Evolutionary conservation across 2,113 vertebrate species (phyloP), one percentile per base, ranked within the genome.

Genomic region (Tapirus terrestris): DNA sequence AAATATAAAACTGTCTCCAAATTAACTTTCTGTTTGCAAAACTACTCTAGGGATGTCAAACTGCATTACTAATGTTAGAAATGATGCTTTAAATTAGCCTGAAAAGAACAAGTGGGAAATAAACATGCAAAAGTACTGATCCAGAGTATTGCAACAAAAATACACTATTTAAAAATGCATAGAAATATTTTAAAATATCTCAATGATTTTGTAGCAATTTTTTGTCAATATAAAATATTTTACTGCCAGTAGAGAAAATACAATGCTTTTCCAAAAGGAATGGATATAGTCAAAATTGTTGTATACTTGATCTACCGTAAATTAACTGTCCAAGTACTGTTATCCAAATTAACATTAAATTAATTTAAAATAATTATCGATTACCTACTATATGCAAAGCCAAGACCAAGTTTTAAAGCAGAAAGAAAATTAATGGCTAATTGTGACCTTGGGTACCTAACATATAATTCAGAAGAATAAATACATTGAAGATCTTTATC

Each of bases 21-120:
- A 89, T 98, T 98, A 97, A 51, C n/a, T 97, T 97, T 84, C 48
- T 95, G 21, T 98, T 97, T 93, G 92, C 76, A 97, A 97, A 61
- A 60, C 29, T 97, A 97, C 20, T 96, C 96, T 83, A 29, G 90
- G 36, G 72, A 97, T 98, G 27, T 43, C 94, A 88, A 75, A 8
- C 77, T 97, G 92, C 43, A 96, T 68, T 96, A 86, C 20, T 76
- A 51, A 91, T 6, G 27, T 25, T 94, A 94, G 85, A 83, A 92
- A 95, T 94, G 20, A 95, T 95, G 63, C 13, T 94, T 3, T 95
- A 97, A 97, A 96, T 96, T 88, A 91, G 9, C 5, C 39, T 84
- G 73, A 76, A 94, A 94, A 92, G 27, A 93, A n/a, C 8, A 95
- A 97, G 16, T 51, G 56, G 48, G 56, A 97, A 97, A 91, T 93